Evolutionary conservation across 1,140 invertebrate species (phyloP).

Genomic region (Anastatus disparis): DNA sequence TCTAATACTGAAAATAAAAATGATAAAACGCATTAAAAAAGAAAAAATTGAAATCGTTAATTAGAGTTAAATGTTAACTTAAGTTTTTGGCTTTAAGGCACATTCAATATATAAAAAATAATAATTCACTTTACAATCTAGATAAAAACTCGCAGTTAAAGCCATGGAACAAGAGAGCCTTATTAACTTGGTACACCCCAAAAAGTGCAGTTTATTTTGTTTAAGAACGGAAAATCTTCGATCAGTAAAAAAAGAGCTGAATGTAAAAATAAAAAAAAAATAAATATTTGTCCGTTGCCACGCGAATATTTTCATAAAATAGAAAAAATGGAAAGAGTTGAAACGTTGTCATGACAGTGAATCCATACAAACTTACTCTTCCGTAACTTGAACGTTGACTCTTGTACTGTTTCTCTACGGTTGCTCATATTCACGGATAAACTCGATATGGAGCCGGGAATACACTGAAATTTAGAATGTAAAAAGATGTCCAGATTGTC

Average conservation of each 20-base stretch:
- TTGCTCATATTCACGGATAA: conserved; percentile 61
- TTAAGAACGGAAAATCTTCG: conserved; percentile 49
- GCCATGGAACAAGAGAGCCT: conserved; percentile 57
- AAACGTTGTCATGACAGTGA: conserved; percentile 35
- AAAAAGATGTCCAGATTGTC: conserved; percentile 53
- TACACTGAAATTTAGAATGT: conserved; percentile 63
- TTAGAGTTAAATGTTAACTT: too few species aligned
- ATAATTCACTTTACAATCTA: too few species aligned
- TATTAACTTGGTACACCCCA: conserved; percentile 51
- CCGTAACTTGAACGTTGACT: conserved; percentile 57
- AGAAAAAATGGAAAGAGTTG: conserved; percentile 23
- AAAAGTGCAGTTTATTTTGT: conserved; percentile 54
- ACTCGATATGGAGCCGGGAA: conserved; percentile 60
- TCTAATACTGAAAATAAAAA: too few species aligned
- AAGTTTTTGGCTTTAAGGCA: too few species aligned
- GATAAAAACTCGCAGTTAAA: conserved; percentile 55
- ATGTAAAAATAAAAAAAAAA: not conserved
- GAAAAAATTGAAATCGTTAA: too few species aligned
- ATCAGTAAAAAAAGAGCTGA: conserved; percentile 8
- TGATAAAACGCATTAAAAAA: too few species aligned
- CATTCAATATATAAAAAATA: too few species aligned
- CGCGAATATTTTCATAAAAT: not conserved
- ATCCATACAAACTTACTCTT: conserved; percentile 57
- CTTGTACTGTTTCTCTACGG: conserved; percentile 58
- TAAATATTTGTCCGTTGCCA: not conserved